Percentiles rank a stretch among this genome's conserved stretches.
Conservation (phyloP, 2,797 vertebrate genomes). For the Poeciliopsis paucimaculata region DNA sequence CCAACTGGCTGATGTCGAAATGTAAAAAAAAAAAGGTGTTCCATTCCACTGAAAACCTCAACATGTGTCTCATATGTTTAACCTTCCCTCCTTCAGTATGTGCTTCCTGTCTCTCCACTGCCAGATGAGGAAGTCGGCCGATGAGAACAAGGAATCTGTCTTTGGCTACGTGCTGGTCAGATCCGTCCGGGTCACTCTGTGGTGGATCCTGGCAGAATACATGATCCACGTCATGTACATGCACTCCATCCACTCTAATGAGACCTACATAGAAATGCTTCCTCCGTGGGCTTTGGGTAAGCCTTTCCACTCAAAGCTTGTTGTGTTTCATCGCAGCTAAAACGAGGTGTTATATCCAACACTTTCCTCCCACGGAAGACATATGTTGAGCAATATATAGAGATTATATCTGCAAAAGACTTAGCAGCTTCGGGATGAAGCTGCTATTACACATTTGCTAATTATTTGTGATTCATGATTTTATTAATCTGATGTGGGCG, state of each 20-base stretch:
- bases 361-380: slow-evolving; percentile 17
- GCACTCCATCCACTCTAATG: slow-evolving; percentile 89
- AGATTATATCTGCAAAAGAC: not conserved
- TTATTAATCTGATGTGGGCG: not conserved
- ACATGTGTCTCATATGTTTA: not conserved
- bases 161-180: slow-evolving; percentile 65
- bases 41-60: not conserved
- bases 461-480: not conserved
- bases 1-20: not conserved
- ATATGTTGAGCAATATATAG: slow-evolving; percentile 15
- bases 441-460: not conserved
- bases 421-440: not conserved
- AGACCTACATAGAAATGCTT: slow-evolving; percentile 85
- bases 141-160: slow-evolving; percentile 51
- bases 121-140: slow-evolving; percentile 84
- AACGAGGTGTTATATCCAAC: slow-evolving; percentile 17
- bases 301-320: slow-evolving; percentile 40
- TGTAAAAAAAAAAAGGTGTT: not conserved
- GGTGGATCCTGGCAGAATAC: slow-evolving; percentile 92
- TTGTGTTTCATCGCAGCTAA: not conserved
- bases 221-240: slow-evolving; percentile 95
- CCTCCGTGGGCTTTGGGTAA: slow-evolving; percentile 92
- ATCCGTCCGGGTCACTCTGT: slow-evolving; percentile 84
- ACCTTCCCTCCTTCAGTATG: slow-evolving; percentile 2
- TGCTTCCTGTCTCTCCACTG: slow-evolving; percentile 24